Base-by-base conservation (phyloP, 2,113 vertebrate genomes). In the Conger conger region DNA sequence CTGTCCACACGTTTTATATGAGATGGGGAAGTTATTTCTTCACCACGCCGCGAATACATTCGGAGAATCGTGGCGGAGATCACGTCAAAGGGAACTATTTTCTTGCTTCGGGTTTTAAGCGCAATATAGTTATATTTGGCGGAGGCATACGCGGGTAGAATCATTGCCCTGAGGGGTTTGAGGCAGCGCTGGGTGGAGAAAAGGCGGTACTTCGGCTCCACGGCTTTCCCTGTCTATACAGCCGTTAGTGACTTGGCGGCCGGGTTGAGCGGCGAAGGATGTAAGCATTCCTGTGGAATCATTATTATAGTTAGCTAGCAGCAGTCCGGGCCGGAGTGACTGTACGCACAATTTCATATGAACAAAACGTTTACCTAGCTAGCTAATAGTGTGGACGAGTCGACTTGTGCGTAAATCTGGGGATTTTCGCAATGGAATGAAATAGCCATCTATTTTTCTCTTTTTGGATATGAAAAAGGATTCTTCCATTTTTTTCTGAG, bases 181-280 rank as follows among this genome's bases (percentile, higher is more conserved):
- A 50, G 20, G 3, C 37, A 45, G 6, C 13, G 38, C 53, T 9
- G 68, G 37, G 86, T 37, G 86, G 73, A 80, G 60, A 23, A 15
- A 36, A 63, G 85, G 82, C 42, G 54, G 82, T 81, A 60, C 42
- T 86, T 86, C 82, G 82, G 86, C 73, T 84, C 68, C n/a, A 37
- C 79, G 18, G 30, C 18, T 63, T n/a, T 85, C 57, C 76, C 76
- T 38, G 68, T 73, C 68, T 42, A n/a, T 40, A 53, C 60, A 30
- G 82, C 86, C 77, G 86, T 86, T 86, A 86, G 78, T 83, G 33
- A 40, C 53, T 79, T 73, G 86, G 54, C 60, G 23, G 86, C 27
- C n/a, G 68, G 68, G 6, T 4, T n/a, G 68, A 33, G 68, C 4
- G n/a, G 68, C 68, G 20, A 33, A 73, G 68, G 68, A 73, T 73